These are phyloP conservation scores for Sinella curviseta DNA, from an alignment of 1,140 invertebrate genomes.

Conservation along the genomic window DNA sequence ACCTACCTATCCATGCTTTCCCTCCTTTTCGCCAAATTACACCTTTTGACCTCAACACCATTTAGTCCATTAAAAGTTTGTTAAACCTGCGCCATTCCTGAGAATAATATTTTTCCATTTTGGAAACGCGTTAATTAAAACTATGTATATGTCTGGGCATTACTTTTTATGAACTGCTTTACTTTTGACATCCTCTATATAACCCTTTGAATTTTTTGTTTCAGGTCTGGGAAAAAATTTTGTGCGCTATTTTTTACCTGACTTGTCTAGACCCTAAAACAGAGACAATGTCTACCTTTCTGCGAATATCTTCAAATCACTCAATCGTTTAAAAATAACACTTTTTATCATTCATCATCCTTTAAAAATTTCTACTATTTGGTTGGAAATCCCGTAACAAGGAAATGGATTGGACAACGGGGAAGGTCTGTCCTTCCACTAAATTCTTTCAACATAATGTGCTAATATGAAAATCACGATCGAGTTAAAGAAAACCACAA, in stretches of 20 bases:
- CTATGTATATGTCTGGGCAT: too few species aligned
- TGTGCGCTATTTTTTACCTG: background rate
- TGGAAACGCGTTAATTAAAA: too few species aligned
- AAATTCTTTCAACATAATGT: background rate
- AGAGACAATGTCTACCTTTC: background rate
- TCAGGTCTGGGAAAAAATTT: background rate
- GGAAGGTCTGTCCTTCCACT: background rate
- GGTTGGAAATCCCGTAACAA: constrained; percentile 14
- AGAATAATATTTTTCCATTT: too few species aligned
- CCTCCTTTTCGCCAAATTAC: too few species aligned
- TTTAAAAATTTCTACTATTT: background rate
- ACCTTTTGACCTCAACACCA: too few species aligned
- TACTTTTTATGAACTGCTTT: too few species aligned
- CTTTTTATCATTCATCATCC: background rate
- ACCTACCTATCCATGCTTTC: too few species aligned
- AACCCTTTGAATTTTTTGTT: background rate
- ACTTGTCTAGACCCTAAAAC: background rate
- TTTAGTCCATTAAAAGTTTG: too few species aligned
- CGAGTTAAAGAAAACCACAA: background rate
- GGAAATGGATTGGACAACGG: constrained; percentile 13
- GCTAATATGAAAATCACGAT: background rate
- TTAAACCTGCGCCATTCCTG: too few species aligned
- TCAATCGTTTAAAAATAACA: background rate
- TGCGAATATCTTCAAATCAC: background rate
- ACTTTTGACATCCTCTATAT: background rate